phyloP scores from a whole-genome alignment of 1,140 invertebrate genomes.

The Camponotus pennsylvanicus region DNA sequence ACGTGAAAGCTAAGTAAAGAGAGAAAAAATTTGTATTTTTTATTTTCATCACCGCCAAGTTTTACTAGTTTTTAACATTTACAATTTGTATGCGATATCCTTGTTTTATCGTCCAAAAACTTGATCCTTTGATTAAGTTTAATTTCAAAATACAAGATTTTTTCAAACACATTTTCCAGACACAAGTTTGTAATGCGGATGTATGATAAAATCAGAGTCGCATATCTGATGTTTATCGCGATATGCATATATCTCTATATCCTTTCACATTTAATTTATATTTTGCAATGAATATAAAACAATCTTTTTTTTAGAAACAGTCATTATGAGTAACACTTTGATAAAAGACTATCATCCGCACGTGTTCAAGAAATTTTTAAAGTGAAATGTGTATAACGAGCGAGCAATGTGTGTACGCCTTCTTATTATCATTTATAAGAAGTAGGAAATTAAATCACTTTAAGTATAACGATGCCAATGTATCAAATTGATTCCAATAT shows the following conservation, averaged over 20 bases:
- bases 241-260: neutral
- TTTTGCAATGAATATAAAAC: no score
- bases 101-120: neutral
- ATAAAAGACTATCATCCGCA: constrained; percentile 39
- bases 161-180: neutral
- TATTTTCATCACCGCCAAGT: neutral
- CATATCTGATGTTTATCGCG: neutral
- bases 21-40: neutral
- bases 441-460: neutral
- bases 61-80: neutral
- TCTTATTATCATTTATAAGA: neutral
- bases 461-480: neutral
- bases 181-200: neutral
- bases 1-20: neutral
- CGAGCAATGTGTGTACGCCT: neutral
- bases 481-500: neutral
- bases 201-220: neutral
- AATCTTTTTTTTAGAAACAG: no score
- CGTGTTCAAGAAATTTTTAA: constrained; percentile 34
- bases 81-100: neutral
- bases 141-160: neutral
- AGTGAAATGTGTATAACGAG: neutral
- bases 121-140: neutral
- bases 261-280: neutral
- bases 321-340: neutral